Evolutionary conservation across 2,888 invertebrate genomes (phyloP).

Genomic region (Lepidocyrtoides sp.): DNA sequence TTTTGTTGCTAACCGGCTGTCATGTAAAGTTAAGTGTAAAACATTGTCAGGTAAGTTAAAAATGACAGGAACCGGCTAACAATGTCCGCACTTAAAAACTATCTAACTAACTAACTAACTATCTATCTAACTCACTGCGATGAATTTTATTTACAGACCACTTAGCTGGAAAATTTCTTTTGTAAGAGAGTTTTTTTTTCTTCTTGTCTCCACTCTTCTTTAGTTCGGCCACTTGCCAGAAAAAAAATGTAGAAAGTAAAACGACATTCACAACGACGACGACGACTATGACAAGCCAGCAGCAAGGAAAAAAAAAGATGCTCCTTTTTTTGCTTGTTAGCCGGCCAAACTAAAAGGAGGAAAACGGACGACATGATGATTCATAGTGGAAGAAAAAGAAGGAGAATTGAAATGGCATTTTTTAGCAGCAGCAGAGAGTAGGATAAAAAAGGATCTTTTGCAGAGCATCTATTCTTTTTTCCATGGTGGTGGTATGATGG

Average conservation of each 20-base stretch:
- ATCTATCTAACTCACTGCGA: too few species aligned
- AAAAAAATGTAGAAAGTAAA: background rate
- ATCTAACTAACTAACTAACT: too few species aligned
- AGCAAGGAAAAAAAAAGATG: too few species aligned
- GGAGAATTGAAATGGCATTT: too few species aligned
- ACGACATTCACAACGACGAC: background rate
- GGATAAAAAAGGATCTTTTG: background rate
- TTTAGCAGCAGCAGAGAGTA: background rate
- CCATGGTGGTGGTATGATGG: too few species aligned
- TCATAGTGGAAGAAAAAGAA: background rate
- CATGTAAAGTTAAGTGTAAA: too few species aligned
- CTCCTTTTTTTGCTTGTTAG: background rate
- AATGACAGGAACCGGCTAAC: background rate
- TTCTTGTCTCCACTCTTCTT: background rate
- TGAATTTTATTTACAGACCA: background rate
- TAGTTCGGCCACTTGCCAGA: constrained; percentile 11
- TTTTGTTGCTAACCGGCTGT: too few species aligned
- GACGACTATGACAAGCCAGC: too few species aligned
- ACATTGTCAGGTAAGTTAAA: too few species aligned
- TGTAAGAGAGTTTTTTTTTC: background rate
- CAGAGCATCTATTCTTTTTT: background rate
- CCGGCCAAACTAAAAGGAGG: background rate
- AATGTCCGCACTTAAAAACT: too few species aligned
- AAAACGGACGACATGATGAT: background rate
- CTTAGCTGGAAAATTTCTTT: background rate